Percentiles rank a stretch among this genome's conserved stretches.
These are phyloP conservation scores for Monochamus alternatus DNA, from an alignment of 2,888 invertebrate genomes.

Conservation along the genomic window DNA sequence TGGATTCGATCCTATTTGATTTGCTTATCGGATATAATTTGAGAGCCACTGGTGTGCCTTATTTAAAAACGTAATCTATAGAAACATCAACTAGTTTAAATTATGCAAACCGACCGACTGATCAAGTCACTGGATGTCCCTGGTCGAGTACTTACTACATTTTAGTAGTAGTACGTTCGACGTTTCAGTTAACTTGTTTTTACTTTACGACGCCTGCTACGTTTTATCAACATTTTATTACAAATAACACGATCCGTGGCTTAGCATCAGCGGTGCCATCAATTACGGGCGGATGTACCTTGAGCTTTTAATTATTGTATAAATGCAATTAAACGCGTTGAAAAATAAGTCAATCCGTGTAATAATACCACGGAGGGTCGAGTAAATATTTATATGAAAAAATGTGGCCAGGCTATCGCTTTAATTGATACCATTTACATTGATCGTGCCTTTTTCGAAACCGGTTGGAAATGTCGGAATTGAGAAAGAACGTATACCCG, in stretches of 20 bases:
- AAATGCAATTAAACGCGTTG: neutral
- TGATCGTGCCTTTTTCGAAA: conserved; percentile 49
- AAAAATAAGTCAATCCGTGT: conserved; percentile 4
- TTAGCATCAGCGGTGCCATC: neutral
- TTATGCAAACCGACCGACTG: neutral
- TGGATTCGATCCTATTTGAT: too few species aligned
- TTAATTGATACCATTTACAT: conserved; percentile 46
- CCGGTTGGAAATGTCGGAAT: conserved; percentile 52
- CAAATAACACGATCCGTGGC: neutral
- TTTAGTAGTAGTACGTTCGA: too few species aligned
- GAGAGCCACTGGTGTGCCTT: neutral
- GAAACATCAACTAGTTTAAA: neutral
- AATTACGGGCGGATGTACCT: neutral
- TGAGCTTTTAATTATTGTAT: neutral
- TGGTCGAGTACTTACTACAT: neutral
- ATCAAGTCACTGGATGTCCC: conserved; percentile 1
- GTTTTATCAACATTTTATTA: too few species aligned
- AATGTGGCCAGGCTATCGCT: conserved; percentile 27
- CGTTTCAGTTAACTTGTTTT: too few species aligned
- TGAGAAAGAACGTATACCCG: conserved; percentile 48
- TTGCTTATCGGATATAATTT: too few species aligned
- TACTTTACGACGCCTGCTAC: too few species aligned
- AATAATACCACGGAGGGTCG: neutral
- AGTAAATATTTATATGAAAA: conserved; percentile 23
- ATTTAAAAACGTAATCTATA: neutral